Evolutionary conservation across 2,113 vertebrate species (phyloP), one percentile per base, ranked within the genome.

Genomic region (Solea senegalensis): DNA sequence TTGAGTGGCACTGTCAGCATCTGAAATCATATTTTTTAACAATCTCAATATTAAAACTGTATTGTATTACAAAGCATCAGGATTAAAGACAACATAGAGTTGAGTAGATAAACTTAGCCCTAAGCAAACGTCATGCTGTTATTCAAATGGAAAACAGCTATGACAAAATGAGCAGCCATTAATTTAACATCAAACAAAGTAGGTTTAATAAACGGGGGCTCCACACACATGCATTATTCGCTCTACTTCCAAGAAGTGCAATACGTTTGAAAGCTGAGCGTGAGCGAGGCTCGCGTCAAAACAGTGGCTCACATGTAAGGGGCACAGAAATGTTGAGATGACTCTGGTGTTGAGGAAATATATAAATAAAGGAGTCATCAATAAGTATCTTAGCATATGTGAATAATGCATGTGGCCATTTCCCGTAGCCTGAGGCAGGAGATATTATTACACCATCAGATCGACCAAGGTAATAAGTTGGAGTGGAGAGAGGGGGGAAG

Each of bases 381-480:
- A 91, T 90, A 88, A 90, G 72, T 83, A 90, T 90, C 86, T 88
- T 87, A 91, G 85, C 80, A 79, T 78, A 63, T 83, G 65, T 92
- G 88, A 92, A 92, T 92, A 92, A 91, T 92, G 81, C 74, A 92
- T 90, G 84, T 53, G 83, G 84, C 81, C 84, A 90, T 91, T 92
- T 91, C 85, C 90, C 84, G 73, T 87, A 81, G 90, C 91, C 79
- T 76, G 81, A 74, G 88, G 90, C 82, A 72, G 76, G 67, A 81
- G 85, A 82, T 90, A 88, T 91, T 90, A 90, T 90, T 90, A 91
- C 65, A 86, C 88, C 79, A 78, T 86, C 78, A 81, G 75, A 88
- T 86, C 82, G 88, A 86, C 83, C 72, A 64, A 88, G 77, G 76
- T 88, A 88, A 86, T 85, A 87, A 76, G 55, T 74, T 81, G 78